These are phyloP conservation scores for Patella caerulea DNA, from an alignment of 2,888 invertebrate species.

Conservation along the genomic window DNA sequence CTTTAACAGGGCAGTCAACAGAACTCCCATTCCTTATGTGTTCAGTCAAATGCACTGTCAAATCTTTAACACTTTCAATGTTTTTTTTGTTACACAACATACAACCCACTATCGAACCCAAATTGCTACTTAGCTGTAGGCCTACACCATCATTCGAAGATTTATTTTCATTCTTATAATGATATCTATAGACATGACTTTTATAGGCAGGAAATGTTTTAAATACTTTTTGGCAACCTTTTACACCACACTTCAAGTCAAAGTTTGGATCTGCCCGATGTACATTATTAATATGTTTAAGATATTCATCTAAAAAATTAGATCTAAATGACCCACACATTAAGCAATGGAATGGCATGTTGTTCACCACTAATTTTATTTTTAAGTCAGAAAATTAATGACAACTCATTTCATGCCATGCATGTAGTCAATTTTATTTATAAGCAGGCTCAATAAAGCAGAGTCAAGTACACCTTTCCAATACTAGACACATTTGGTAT, in stretches of 20 bases:
- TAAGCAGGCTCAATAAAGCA: no score
- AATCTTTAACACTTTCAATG: not conserved
- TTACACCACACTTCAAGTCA: conserved; percentile 1
- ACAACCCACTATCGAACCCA: not conserved
- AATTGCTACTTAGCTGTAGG: not conserved
- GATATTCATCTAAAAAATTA: conserved; percentile 1
- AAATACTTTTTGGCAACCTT: not conserved
- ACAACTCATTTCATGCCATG: no score
- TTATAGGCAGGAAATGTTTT: conserved; percentile 10
- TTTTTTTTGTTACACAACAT: conserved; percentile 1
- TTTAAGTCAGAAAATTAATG: no score
- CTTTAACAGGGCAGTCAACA: conserved; percentile 1
- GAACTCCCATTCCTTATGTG: not conserved
- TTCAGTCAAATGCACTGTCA: conserved; percentile 4
- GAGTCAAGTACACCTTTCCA: no score
- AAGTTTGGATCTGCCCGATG: conserved; percentile 8
- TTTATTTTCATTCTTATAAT: not conserved
- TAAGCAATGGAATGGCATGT: conserved; percentile 2
- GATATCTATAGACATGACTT: conserved; percentile 7
- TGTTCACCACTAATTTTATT: not conserved
- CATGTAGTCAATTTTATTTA: no score
- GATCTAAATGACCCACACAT: conserved; percentile 8
- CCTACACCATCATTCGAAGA: no score
- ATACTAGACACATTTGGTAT: no score
- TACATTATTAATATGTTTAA: conserved; percentile 8